phyloP scores from a whole-genome alignment of 1,140 invertebrate species.

The Hylaeus anthracinus region DNA sequence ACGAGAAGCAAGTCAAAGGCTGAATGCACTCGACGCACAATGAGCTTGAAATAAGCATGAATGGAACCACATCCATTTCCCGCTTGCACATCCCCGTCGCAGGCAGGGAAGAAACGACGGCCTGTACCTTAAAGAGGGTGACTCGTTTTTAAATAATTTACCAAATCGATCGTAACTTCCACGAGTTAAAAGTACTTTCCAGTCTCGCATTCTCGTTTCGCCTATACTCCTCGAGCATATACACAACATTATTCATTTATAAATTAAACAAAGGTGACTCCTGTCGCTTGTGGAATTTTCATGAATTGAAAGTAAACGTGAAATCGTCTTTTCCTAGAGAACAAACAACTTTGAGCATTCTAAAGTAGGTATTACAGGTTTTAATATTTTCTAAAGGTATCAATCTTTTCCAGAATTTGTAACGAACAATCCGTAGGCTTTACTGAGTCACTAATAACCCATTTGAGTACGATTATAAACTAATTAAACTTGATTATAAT shows the following conservation, averaged over 20 bases:
- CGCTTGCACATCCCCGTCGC: constrained; percentile 52
- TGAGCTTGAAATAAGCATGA: constrained; percentile 79
- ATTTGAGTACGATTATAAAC: too few species aligned
- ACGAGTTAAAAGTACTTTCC: constrained; percentile 3
- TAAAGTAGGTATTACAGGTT: too few species aligned
- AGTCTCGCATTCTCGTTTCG: background rate
- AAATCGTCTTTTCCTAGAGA: too few species aligned
- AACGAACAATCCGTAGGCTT: too few species aligned
- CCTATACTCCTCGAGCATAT: background rate
- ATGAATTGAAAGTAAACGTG: background rate
- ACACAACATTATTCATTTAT: background rate
- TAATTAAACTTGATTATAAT: too few species aligned
- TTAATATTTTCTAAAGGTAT: too few species aligned
- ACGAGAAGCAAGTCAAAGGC: constrained; percentile 73
- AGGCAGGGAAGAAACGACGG: constrained; percentile 60
- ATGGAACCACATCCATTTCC: constrained; percentile 71
- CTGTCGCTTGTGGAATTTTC: background rate
- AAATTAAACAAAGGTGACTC: background rate
- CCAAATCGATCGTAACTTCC: constrained; percentile 25
- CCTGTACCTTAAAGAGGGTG: constrained; percentile 63
- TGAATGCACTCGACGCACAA: constrained; percentile 74
- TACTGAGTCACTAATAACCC: too few species aligned
- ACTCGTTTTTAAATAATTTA: constrained; percentile 69
- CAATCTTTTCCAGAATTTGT: too few species aligned
- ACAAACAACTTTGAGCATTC: too few species aligned